Conservation (phyloP, 2,113 vertebrate genomes). For the Dasyurus viverrinus region DNA sequence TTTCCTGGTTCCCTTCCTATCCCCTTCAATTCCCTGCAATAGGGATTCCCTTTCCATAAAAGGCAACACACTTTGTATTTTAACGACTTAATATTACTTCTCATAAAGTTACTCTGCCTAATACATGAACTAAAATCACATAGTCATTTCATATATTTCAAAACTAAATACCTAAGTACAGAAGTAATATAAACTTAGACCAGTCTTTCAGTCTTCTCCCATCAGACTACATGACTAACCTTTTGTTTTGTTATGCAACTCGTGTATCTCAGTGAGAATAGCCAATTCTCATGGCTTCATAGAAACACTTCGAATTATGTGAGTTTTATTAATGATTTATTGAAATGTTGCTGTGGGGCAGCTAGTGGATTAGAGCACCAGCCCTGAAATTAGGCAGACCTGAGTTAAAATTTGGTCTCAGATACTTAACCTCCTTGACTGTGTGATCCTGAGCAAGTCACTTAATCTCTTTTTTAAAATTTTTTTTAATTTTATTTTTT, state of each 20-base stretch:
- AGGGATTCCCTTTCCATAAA: not conserved
- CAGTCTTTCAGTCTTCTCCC: not conserved
- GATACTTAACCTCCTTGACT: no score
- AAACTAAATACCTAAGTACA: not conserved
- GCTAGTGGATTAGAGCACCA: no score
- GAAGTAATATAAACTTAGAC: not conserved
- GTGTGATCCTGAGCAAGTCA: no score
- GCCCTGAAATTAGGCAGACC: no score
- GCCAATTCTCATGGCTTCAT: not conserved
- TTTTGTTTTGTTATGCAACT: not conserved
- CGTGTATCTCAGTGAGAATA: not conserved
- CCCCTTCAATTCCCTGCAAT: not conserved
- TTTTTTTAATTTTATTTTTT: no score
- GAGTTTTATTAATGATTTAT: not conserved
- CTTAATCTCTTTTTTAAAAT: no score
- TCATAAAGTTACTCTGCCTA: not conserved
- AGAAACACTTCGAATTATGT: not conserved
- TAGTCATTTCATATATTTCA: not conserved
- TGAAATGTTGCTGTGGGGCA: no score
- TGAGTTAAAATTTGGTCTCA: no score
- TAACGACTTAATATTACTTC: not conserved
- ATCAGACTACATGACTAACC: not conserved
- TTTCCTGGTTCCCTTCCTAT: not conserved
- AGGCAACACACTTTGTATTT: no score
- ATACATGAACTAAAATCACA: not conserved